A percentile compares a stretch with the other conserved stretches of the same genome.
These are phyloP conservation scores for Squalus acanthias DNA, from an alignment of 2,797 vertebrate species.

Conservation along the genomic window DNA sequence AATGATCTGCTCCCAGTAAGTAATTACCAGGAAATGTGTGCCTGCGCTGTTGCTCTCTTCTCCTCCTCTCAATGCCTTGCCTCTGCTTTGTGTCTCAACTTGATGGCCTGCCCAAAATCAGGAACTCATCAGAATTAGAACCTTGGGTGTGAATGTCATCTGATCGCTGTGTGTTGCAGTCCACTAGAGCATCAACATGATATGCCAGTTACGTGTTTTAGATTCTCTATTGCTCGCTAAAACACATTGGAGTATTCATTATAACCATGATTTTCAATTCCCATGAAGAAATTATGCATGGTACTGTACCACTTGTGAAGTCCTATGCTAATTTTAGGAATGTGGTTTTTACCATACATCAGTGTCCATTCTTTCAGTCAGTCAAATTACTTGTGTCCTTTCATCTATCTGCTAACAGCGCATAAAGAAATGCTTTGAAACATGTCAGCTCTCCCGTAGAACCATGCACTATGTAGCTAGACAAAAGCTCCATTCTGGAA, in stretches of 20 bases:
- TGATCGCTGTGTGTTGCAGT: background rate
- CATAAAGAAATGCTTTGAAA: conserved; percentile 4
- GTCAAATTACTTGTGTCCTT: background rate
- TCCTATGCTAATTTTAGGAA: background rate
- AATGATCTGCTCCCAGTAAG: background rate
- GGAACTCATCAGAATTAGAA: background rate
- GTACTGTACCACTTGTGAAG: background rate
- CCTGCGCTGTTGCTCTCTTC: background rate
- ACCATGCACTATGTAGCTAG: background rate
- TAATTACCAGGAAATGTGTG: background rate
- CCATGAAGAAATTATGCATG: background rate
- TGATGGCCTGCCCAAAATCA: background rate
- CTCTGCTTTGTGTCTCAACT: background rate
- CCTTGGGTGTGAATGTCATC: background rate
- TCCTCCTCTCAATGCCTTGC: background rate
- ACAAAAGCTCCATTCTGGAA: conserved; percentile 4
- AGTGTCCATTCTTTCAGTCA: background rate
- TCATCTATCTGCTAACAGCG: background rate
- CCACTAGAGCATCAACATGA: background rate
- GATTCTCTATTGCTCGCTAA: background rate
- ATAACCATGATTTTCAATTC: background rate
- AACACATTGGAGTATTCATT: background rate
- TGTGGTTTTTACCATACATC: background rate
- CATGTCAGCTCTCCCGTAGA: background rate
- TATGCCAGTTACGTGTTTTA: background rate